Percentiles rank a stretch among this genome's conserved stretches.
These are phyloP conservation scores for Nanger granti DNA, from an alignment of 2,113 vertebrate genomes.

Conservation along the genomic window DNA sequence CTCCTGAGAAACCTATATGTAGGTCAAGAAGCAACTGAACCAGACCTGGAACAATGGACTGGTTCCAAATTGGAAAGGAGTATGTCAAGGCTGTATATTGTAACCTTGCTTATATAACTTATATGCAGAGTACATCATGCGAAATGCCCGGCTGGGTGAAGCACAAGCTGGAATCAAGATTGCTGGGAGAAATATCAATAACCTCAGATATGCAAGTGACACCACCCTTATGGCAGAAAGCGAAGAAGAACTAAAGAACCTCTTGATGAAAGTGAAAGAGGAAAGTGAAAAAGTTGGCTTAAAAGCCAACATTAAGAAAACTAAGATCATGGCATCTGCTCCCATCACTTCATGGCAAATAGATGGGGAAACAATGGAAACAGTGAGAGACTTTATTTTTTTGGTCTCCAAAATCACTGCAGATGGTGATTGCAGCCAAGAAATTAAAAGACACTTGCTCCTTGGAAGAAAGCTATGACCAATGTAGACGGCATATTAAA, in stretches of 20 bases:
- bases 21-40: background rate
- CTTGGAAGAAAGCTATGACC: background rate
- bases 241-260: accelerated
- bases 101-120: background rate
- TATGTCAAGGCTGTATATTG: background rate
- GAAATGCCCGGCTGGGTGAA: accelerated
- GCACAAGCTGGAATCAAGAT: background rate
- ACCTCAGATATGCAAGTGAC: background rate
- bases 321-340: background rate
- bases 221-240: background rate
- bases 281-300: background rate
- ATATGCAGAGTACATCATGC: background rate
- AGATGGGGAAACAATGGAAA: background rate
- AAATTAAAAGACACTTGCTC: background rate
- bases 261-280: background rate
- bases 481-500: background rate
- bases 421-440: background rate
- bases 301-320: background rate
- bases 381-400: background rate
- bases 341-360: background rate
- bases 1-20: background rate
- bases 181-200: background rate
- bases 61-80: background rate
- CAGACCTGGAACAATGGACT: background rate
- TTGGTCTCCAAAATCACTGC: background rate